phyloP scores from a whole-genome alignment of 2,888 invertebrate species.

The Trichacis sp. region DNA sequence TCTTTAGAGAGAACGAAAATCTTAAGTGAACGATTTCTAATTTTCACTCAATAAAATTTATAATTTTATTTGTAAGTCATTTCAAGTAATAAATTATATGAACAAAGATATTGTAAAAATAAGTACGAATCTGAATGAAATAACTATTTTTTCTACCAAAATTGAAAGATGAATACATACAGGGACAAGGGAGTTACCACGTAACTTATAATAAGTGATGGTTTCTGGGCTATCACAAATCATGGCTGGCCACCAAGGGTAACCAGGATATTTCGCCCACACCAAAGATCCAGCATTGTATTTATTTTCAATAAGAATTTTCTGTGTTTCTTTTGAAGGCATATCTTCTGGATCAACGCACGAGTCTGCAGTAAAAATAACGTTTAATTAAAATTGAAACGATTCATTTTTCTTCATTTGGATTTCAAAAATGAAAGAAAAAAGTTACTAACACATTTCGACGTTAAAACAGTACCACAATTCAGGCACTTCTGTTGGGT shows the following conservation, averaged over 20 bases:
- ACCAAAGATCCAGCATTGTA: slow-evolving; percentile 78
- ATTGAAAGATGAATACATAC: slow-evolving; percentile 26
- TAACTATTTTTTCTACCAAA: too few relatives aligned
- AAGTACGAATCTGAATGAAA: too few relatives aligned
- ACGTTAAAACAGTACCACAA: slow-evolving; percentile 78
- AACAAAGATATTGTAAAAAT: too few relatives aligned
- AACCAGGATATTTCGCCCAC: slow-evolving; percentile 74
- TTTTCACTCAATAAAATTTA: too few relatives aligned
- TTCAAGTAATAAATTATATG: too few relatives aligned
- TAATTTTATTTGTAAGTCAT: too few relatives aligned
- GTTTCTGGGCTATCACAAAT: slow-evolving; percentile 77
- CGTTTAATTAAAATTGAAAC: slow-evolving; percentile 23
- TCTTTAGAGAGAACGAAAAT: too few relatives aligned
- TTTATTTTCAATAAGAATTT: slow-evolving; percentile 72
- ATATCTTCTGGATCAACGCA: neutral
- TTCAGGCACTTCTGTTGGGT: slow-evolving; percentile 73
- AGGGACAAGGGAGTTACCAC: slow-evolving; percentile 21
- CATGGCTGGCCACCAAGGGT: slow-evolving; percentile 82
- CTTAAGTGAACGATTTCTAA: too few relatives aligned
- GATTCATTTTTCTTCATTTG: slow-evolving; percentile 66
- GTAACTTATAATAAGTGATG: slow-evolving; percentile 36
- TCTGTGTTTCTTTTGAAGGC: slow-evolving; percentile 33
- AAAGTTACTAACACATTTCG: too few relatives aligned
- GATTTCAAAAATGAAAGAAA: too few relatives aligned
- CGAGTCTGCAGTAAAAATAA: slow-evolving; percentile 64